phyloP scores from a whole-genome alignment of 2,888 invertebrate genomes.

The Trichopria drosophilae region DNA sequence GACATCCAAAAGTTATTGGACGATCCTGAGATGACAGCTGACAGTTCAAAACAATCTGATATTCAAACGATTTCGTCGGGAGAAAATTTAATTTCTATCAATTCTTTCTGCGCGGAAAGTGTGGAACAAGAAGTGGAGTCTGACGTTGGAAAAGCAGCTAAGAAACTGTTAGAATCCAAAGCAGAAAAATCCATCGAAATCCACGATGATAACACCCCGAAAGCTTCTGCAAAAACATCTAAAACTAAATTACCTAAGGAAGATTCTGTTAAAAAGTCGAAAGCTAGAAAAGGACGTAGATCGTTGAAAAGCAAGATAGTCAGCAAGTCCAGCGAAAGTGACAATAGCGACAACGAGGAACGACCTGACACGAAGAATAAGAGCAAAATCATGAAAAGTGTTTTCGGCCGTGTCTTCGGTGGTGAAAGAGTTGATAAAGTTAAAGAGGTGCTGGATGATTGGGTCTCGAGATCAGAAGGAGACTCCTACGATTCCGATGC shows the following conservation, averaged over 20 bases:
- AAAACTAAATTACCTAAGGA: not conserved
- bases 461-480: conserved; percentile 52
- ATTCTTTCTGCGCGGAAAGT: not conserved
- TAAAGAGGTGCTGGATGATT: conserved; percentile 52
- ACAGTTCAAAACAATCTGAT: conserved; percentile 28
- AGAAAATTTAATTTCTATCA: not conserved
- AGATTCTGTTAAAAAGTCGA: conserved; percentile 6
- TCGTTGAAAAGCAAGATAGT: conserved; percentile 6
- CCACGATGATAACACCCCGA: not conserved
- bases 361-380: conserved; percentile 43
- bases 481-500: conserved; percentile 38
- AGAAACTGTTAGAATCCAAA: not conserved
- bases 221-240: not conserved
- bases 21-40: conserved; percentile 40
- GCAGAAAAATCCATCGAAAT: conserved; percentile 12
- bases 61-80: not conserved
- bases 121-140: not conserved
- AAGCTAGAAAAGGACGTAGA: conserved; percentile 15
- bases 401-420: conserved; percentile 52
- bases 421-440: conserved; percentile 52
- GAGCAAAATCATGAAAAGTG: conserved; percentile 52
- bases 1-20: conserved; percentile 44
- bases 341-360: conserved; percentile 45
- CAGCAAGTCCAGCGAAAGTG: conserved; percentile 31
- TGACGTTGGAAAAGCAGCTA: not conserved